Evolutionary conservation across 2,113 vertebrate genomes (phyloP).

Genomic region (pig (Sus scrofa)): DNA sequence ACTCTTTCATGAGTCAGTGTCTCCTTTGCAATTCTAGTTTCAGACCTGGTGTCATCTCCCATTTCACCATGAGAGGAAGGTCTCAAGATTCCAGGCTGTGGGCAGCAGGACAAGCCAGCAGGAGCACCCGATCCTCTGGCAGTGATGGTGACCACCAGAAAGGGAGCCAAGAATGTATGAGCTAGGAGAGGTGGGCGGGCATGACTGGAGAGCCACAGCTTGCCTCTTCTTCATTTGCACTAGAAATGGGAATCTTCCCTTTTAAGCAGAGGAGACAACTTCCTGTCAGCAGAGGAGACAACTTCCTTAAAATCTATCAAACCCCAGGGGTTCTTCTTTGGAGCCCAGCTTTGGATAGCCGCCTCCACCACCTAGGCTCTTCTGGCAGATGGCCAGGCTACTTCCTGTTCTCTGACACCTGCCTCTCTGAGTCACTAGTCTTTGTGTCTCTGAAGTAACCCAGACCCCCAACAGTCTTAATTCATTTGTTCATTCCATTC

Average conservation of each 20-base stretch:
- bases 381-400: background rate
- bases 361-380: background rate
- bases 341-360: background rate
- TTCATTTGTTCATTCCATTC: background rate
- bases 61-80: background rate
- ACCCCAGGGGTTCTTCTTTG: background rate
- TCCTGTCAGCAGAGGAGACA: background rate
- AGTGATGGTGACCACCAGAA: background rate
- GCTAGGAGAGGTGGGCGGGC: too few relatives aligned
- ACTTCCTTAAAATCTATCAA: background rate
- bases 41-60: background rate
- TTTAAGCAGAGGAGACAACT: background rate
- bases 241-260: background rate
- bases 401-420: constrained; percentile 49
- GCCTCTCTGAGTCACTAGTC: constrained; percentile 43
- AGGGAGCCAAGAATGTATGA: background rate
- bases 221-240: background rate
- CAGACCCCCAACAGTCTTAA: background rate
- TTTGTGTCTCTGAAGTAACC: background rate
- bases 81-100: background rate
- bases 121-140: background rate
- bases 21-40: background rate
- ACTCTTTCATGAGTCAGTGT: background rate
- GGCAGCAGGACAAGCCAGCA: background rate
- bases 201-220: background rate